phyloP scores from a whole-genome alignment of 2,797 vertebrate genomes.

The Protosalanx chinensis region DNA sequence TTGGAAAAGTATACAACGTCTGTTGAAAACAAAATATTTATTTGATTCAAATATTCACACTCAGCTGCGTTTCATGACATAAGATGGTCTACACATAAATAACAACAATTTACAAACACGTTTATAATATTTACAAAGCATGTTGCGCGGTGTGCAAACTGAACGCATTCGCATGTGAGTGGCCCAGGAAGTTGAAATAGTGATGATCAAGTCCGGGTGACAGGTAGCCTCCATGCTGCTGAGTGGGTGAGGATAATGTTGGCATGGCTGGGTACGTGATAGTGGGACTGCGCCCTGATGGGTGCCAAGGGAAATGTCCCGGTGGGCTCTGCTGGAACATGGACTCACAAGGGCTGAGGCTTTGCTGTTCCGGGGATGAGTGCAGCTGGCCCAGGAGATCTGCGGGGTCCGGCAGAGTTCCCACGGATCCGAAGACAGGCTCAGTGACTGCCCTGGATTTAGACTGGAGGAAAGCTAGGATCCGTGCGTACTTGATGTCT shows the following conservation, averaged over 20 bases:
- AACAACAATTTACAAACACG: constrained; percentile 21
- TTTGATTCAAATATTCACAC: constrained; percentile 47
- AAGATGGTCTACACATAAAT: constrained; percentile 59
- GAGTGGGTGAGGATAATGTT: constrained; percentile 69
- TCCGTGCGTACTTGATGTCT: constrained; percentile 94
- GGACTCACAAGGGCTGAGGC: constrained; percentile 76
- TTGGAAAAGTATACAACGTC: not conserved
- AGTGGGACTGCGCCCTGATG: constrained; percentile 76
- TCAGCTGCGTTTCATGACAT: constrained; percentile 41
- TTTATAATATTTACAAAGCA: constrained; percentile 62
- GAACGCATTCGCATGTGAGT: constrained; percentile 84
- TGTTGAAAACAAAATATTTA: constrained; percentile 59
- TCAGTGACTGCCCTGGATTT: constrained; percentile 85
- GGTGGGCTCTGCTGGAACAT: constrained; percentile 78
- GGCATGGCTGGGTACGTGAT: constrained; percentile 81
- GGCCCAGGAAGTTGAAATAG: constrained; percentile 90
- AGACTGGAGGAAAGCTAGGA: constrained; percentile 96
- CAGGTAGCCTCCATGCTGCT: constrained; percentile 83
- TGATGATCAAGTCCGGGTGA: constrained; percentile 87
- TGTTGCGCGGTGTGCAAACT: constrained; percentile 86
- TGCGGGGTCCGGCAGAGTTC: constrained; percentile 74
- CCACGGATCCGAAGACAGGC: constrained; percentile 79
- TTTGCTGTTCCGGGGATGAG: constrained; percentile 79
- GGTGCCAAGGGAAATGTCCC: constrained; percentile 84
- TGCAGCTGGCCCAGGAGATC: constrained; percentile 85